Evolutionary conservation across 2,797 vertebrate species (phyloP).

Genomic region (Lutjanus argentimaculatus): DNA sequence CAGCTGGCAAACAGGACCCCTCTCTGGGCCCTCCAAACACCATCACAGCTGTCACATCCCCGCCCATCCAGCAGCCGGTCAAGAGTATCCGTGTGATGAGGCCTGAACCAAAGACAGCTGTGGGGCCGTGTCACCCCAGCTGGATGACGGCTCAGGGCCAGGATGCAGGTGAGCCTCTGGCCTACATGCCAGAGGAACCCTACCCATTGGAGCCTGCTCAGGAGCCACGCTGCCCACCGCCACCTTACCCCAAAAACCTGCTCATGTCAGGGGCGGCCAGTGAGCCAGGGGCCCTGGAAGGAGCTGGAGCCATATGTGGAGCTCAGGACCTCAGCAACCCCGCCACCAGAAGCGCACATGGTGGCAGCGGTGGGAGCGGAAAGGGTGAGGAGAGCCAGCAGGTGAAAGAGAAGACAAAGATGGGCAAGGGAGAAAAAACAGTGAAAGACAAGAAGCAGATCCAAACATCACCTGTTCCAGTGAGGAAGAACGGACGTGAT

Average conservation of each 20-base stretch:
- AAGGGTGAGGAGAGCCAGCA: slow-evolving; percentile 85
- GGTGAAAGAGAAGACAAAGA: slow-evolving; percentile 89
- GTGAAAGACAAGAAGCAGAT: slow-evolving; percentile 98
- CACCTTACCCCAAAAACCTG: slow-evolving; percentile 95
- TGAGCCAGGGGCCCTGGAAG: slow-evolving; percentile 88
- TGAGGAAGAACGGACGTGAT: slow-evolving; percentile 92
- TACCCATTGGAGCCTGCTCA: slow-evolving; percentile 89
- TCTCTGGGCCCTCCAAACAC: slow-evolving; percentile 92
- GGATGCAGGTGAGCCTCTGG: slow-evolving; percentile 85
- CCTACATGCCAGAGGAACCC: slow-evolving; percentile 85
- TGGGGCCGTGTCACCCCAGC: slow-evolving; percentile 95
- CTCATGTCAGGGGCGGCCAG: slow-evolving; percentile 83
- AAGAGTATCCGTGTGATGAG: slow-evolving; percentile 97
- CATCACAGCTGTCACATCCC: slow-evolving; percentile 94
- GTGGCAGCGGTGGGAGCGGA: slow-evolving; percentile 70
- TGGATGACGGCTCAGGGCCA: slow-evolving; percentile 91
- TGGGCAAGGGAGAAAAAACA: slow-evolving; percentile 87
- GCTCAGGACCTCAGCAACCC: slow-evolving; percentile 74
- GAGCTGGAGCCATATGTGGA: slow-evolving; percentile 83
- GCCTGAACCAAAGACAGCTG: slow-evolving; percentile 97
- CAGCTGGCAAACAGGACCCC: slow-evolving; percentile 87
- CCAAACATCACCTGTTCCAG: slow-evolving; percentile 96
- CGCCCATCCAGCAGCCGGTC: slow-evolving; percentile 96
- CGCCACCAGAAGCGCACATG: slow-evolving; percentile 60
- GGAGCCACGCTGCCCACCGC: slow-evolving; percentile 92